These are phyloP conservation scores for Drosophila imparisetae DNA, from an alignment of 2,888 invertebrate genomes.

Conservation along the genomic window DNA sequence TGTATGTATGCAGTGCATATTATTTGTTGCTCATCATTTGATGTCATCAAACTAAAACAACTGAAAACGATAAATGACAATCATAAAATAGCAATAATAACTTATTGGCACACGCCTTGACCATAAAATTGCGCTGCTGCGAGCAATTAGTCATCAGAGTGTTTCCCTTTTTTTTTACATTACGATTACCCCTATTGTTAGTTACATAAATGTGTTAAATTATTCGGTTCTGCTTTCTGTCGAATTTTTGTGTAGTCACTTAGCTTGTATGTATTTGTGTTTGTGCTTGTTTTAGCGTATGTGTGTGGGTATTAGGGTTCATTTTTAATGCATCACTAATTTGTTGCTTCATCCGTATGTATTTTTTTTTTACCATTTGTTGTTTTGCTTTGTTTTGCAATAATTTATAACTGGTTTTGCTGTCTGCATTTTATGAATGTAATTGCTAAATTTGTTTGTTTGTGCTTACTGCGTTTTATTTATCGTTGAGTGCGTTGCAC, in stretches of 20 bases:
- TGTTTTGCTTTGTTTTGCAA: constrained; percentile 20
- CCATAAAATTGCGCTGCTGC: constrained; percentile 16
- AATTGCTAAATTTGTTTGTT: constrained; percentile 30
- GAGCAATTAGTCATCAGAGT: constrained; percentile 53
- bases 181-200: constrained; percentile 21
- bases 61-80: constrained; percentile 5
- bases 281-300: neutral
- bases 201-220: constrained; percentile 78
- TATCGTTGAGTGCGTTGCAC: constrained; percentile 44
- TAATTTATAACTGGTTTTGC: constrained; percentile 26
- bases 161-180: neutral
- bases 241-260: constrained; percentile 47
- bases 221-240: constrained; percentile 58
- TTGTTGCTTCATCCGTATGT: constrained; percentile 48
- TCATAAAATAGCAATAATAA: constrained; percentile 13
- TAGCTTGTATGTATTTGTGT: constrained; percentile 24
- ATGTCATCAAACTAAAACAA: constrained; percentile 22
- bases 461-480: constrained; percentile 33
- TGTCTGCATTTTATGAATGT: constrained; percentile 36
- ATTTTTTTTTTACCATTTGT: constrained; percentile 15
- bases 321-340: constrained; percentile 62
- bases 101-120: constrained; percentile 17
- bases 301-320: constrained; percentile 36
- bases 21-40: constrained; percentile 29
- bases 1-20: neutral